Base-by-base conservation (phyloP, 2,113 vertebrate genomes). In the Melanerpes aurifrons region DNA sequence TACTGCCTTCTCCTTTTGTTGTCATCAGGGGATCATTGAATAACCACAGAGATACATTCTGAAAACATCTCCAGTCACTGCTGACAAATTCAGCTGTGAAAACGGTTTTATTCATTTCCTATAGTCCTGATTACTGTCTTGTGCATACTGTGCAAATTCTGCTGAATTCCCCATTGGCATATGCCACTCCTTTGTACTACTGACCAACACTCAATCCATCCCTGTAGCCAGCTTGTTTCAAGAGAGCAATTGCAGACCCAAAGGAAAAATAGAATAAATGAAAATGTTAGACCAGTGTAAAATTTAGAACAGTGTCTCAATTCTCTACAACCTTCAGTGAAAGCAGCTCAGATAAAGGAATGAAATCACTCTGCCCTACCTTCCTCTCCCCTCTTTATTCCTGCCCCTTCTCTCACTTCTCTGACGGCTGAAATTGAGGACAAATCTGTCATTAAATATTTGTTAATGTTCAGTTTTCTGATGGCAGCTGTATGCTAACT, bases 371-470 rank as follows among this genome's bases (percentile, higher is more conserved):
- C 70, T 86, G 29, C 35, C 50, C 29, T 85, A n/a, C 35, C 20
- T 92, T 85, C 7, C 10, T 15, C 10, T 77, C 15, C 25, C 16
- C 11, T 90, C 53, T 83, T 71, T 58, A n/a, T 83, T 63, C 10
- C 22, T 48, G 74, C 37, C 29, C 25, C 17, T 59, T 11, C 29
- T 7, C 31, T 85, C 20, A 14, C 35, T 93, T 31, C 15, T 53
- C 80, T 89, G 84, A 64, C 71, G 92, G 31, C 43, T 84, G 91
- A 95, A 87, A 91, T 31, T 93, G 66, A 97, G 91, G 92, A 97
- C 89, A 97, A 97, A 96, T 87, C 71, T 95, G 75, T 80, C 93
- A 88, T 94, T 97, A 97, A 95, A 94, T 95, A 94, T 96, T 97
- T 97, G 86, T 94, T 96, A 97, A 97, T 95, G 62, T 86, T 95